Evolutionary conservation across 1,140 invertebrate species (phyloP), one percentile per base, ranked within the genome.

Genomic region (Arion vulgaris): DNA sequence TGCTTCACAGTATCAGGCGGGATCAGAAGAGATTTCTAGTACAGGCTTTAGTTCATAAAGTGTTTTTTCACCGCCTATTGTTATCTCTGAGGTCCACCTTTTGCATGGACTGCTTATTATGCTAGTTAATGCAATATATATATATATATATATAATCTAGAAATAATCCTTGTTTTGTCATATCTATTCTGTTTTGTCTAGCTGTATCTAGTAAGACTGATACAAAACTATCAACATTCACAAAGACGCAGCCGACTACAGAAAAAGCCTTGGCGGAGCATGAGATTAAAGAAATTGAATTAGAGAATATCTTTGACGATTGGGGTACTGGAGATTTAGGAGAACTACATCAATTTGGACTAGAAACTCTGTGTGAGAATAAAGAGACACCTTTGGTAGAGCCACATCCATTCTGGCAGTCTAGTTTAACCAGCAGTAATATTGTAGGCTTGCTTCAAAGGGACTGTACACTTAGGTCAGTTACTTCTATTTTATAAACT

Each of bases 381-480:
- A n/a, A n/a, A n/a, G n/a, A n/a, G n/a, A n/a, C 32, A 13, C 7
- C 39, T 45, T 68, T 36, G 34, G 82, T 41, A n/a, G 53, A 83
- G 38, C 53, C 76, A 39, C 45, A 57, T 83, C 28, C 51, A 45
- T 53, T 82, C 84, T 26, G 71, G 72, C 83, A 82, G 85, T 72
- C 83, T 41, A 83, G 86, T 62, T 80, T 86, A 34, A 75, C 88
- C 75, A 87, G 87, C 38, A 89, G 90, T 75, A 90, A 90, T 78
- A 88, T 93, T 36, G 87, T 92, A 72, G 90, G 89, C 77, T 82
- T 91, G 28, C 84, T 93, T 41, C 88, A 92, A 49, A 91, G 92
- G 80, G 92, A 92, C 51, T 84, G 93, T 83, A 93, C 93, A 83
- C 91, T 95, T 15, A 94, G 94, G 94, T 95, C 87, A 19, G 72